These are phyloP conservation scores for Microtus oregoni DNA, from an alignment of 2,113 vertebrate species.

Conservation along the genomic window DNA sequence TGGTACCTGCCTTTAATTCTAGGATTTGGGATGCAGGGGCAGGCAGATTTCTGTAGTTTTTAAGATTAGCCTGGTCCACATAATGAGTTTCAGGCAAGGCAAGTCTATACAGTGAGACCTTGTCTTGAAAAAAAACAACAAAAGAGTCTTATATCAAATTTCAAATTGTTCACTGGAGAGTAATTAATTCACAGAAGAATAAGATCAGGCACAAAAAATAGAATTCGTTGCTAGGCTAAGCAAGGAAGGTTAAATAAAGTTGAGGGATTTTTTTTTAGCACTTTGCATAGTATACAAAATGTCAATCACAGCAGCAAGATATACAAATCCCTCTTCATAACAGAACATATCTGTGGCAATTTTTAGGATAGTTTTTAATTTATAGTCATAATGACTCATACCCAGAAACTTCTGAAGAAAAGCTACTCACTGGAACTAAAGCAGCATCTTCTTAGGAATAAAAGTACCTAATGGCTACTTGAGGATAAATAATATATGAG, in stretches of 20 bases:
- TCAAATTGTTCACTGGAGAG: slow-evolving; percentile 19
- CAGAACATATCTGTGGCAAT: not conserved
- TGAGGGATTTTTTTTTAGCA: not conserved
- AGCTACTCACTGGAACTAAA: not conserved
- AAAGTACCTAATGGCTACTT: not conserved
- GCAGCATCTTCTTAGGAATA: not conserved
- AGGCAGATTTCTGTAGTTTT: not conserved
- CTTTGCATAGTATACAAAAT: not conserved
- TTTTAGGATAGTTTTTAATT: not conserved
- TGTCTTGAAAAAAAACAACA: not conserved
- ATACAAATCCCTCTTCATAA: not conserved
- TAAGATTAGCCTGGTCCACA: not conserved
- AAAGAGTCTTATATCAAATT: not conserved
- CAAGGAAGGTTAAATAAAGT: not conserved
- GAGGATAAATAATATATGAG: not conserved
- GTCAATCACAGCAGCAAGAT: not conserved
- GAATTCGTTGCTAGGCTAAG: not conserved
- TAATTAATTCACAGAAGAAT: slow-evolving; percentile 30
- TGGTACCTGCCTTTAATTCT: not conserved
- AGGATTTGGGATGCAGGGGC: not conserved
- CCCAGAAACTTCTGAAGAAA: not conserved
- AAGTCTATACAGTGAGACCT: not conserved
- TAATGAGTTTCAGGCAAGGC: not conserved
- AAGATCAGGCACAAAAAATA: not conserved
- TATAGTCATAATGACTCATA: not conserved